Percentiles rank a stretch among this genome's conserved stretches.
phyloP scores from a whole-genome alignment of 2,888 invertebrate species.

The Sarcophaga caerulescens region DNA sequence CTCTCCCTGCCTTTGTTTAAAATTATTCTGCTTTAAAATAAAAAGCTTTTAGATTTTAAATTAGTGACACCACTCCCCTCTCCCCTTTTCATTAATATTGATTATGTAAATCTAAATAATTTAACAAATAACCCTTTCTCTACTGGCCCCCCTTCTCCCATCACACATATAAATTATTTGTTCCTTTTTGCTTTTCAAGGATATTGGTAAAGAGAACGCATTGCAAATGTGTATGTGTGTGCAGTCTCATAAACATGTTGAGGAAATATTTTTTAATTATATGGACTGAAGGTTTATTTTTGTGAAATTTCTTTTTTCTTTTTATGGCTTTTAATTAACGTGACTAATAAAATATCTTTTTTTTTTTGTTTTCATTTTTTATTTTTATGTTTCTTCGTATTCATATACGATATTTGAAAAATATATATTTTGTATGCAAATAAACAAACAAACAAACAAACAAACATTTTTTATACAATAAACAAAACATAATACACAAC shows the following conservation, averaged over 20 bases:
- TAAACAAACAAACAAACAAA: background rate
- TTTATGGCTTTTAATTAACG: constrained; percentile 68
- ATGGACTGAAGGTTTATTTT: constrained; percentile 29
- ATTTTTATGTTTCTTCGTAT: background rate
- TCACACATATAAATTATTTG: too few relatives aligned
- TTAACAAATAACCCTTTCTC: too few relatives aligned
- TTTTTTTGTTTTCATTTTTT: background rate
- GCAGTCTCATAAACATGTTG: constrained; percentile 27
- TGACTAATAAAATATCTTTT: constrained; percentile 64
- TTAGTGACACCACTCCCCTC: too few relatives aligned
- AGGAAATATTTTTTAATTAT: constrained; percentile 52
- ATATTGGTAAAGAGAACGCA: too few relatives aligned
- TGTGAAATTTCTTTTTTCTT: background rate
- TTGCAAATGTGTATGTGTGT: constrained; percentile 3
- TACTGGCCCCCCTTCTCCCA: too few relatives aligned
- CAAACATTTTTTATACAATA: constrained; percentile 41
- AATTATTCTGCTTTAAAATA: too few relatives aligned
- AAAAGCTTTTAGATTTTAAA: too few relatives aligned
- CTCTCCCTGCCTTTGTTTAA: too few relatives aligned
- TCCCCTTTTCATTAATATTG: too few relatives aligned
- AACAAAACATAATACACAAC: constrained; percentile 55
- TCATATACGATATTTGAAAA: constrained; percentile 7
- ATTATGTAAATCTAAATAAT: too few relatives aligned
- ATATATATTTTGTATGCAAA: constrained; percentile 13
- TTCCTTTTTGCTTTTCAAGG: too few relatives aligned